A percentile compares a stretch with the other conserved stretches of the same genome.
phyloP scores from a whole-genome alignment of 1,140 invertebrate genomes.

The Ruditapes philippinarum region DNA sequence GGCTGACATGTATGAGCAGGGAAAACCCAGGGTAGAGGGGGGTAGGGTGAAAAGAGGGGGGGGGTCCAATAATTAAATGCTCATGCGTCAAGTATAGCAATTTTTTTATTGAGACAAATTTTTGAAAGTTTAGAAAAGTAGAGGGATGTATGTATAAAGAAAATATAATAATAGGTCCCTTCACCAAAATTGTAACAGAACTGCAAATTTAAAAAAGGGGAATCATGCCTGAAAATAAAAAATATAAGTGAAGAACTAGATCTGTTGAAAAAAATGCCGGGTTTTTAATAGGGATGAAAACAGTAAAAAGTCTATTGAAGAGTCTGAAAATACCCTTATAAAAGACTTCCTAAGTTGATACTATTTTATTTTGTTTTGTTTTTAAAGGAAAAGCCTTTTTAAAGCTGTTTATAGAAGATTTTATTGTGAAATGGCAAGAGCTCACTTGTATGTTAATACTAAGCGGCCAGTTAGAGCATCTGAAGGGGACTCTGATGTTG shows the following conservation, averaged over 20 bases:
- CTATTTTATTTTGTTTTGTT: no score
- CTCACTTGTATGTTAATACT: slow-evolving; percentile 19
- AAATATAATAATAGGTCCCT: not conserved
- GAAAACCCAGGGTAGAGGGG: slow-evolving; percentile 59
- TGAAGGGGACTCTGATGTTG: slow-evolving; percentile 4
- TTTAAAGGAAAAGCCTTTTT: no score
- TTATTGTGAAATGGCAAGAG: slow-evolving; percentile 42
- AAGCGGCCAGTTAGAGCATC: not conserved
- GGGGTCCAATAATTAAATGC: no score
- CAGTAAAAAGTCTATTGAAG: not conserved
- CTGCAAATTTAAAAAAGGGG: not conserved
- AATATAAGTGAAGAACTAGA: not conserved
- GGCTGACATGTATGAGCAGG: slow-evolving; percentile 5
- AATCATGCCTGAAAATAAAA: not conserved
- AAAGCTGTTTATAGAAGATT: slow-evolving; percentile 53
- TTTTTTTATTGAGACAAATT: no score
- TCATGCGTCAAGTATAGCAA: no score
- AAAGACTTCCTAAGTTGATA: slow-evolving; percentile 4
- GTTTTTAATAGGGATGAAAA: slow-evolving; percentile 27
- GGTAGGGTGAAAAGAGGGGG: slow-evolving; percentile 10
- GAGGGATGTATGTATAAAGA: not conserved
- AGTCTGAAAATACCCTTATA: no score
- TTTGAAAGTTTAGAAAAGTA: no score
- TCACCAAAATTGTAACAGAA: not conserved
- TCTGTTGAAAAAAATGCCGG: slow-evolving; percentile 1